These are phyloP conservation scores for Pelagia noctiluca DNA, from an alignment of 30 jellyfish, hydroid and myxozoan genomes.

Conservation along the genomic window DNA sequence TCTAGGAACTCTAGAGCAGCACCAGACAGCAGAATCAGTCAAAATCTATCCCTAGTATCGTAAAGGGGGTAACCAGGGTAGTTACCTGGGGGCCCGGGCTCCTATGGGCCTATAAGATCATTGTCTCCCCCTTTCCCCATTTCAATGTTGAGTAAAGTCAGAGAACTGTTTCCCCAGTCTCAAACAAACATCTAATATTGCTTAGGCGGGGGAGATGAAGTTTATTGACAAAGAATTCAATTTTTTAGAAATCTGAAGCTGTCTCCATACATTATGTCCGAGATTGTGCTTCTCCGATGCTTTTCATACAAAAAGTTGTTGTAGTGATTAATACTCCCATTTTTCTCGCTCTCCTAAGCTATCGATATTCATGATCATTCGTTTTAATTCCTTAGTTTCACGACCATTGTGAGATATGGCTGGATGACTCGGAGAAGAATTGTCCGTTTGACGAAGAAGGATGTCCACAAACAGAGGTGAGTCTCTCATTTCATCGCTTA, in stretches of 20 bases:
- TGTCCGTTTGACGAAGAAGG: slow-evolving; percentile 66
- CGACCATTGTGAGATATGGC: slow-evolving; percentile 37
- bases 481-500: neutral
- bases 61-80: too few relatives aligned
- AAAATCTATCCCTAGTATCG: too few relatives aligned
- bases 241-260: neutral
- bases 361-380: neutral
- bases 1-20: too few relatives aligned
- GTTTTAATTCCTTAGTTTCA: slow-evolving; percentile 3
- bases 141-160: too few relatives aligned
- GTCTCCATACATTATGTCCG: too few relatives aligned
- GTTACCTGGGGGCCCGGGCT: too few relatives aligned
- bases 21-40: too few relatives aligned
- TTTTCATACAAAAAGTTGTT: neutral
- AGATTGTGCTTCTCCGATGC: too few relatives aligned
- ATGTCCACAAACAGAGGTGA: slow-evolving; percentile 27
- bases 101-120: too few relatives aligned
- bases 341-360: neutral
- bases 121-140: too few relatives aligned
- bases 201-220: neutral
- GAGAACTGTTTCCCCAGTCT: too few relatives aligned
- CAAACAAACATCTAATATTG: too few relatives aligned
- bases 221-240: neutral
- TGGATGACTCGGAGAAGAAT: neutral
- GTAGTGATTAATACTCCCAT: neutral